Percentiles rank a stretch among this genome's conserved stretches.
Evolutionary conservation across 2,797 vertebrate genomes (phyloP).

Genomic region (Miichthys miiuy): DNA sequence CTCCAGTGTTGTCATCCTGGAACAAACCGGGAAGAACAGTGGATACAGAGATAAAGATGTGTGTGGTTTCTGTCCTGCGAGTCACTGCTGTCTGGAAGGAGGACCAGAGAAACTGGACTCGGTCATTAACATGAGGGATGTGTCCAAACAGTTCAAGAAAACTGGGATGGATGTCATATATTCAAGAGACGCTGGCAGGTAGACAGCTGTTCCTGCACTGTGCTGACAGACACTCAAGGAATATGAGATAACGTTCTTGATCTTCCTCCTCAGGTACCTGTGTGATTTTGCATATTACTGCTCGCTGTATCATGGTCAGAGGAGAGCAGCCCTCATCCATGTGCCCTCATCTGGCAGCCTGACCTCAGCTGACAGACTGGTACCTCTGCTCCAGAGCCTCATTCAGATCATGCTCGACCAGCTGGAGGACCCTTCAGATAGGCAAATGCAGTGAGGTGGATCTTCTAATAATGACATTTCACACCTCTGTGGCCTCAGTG

Average conservation of each 20-base stretch:
- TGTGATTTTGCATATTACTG: conserved; percentile 90
- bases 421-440: conserved; percentile 43
- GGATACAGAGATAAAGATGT: conserved; percentile 87
- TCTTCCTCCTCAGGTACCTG: conserved; percentile 82
- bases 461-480: background rate
- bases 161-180: conserved; percentile 81
- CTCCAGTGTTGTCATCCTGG: conserved; percentile 82
- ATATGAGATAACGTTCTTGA: background rate
- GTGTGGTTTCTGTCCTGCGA: conserved; percentile 82
- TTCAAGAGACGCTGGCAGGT: conserved; percentile 91
- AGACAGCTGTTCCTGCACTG: conserved; percentile 6
- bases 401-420: conserved; percentile 73
- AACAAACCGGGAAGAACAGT: conserved; percentile 89
- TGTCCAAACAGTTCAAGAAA: conserved; percentile 77
- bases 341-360: conserved; percentile 79
- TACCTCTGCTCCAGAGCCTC: conserved; percentile 83
- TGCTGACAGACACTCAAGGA: background rate
- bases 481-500: background rate
- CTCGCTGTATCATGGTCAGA: conserved; percentile 83
- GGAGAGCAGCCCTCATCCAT: conserved; percentile 86
- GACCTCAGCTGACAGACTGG: conserved; percentile 77
- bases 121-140: conserved; percentile 82
- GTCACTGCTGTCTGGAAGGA: conserved; percentile 82
- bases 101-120: conserved; percentile 87
- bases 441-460: conserved; percentile 2